Evolutionary conservation across 2,888 invertebrate genomes (phyloP), one percentile per base, ranked within the genome.

Genomic region (Chrysomela aeneicollis): DNA sequence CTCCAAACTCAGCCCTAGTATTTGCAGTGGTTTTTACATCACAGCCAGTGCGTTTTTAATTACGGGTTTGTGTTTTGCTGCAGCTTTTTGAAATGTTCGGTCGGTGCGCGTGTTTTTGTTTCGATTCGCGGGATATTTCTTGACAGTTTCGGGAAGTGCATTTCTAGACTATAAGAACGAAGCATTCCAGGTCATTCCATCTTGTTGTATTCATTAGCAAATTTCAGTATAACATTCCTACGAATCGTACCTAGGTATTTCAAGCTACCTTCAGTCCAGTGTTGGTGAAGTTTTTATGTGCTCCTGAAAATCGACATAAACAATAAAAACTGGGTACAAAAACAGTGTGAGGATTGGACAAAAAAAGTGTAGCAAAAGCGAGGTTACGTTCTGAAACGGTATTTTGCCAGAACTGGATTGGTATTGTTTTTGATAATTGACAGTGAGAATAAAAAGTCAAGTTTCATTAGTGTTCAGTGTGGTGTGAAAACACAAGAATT

Each of bases 11-110:
- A 57, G 30, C 63, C 60, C 60, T 59, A 62, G 62, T 68, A 69
- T 66, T 65, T 67, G 69, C 69, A 22, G 64, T 67, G 67, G 66
- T 70, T 70, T 70, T 70, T 70, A 67, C 61, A 57, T 59, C 63
- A 49, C 42, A 49, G 49, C 17, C 59, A 19, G 52, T 51, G 65
- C 61, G 67, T 69, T 69, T 67, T 30, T 51, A 49, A 57, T 53
- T 26, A 65, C 60, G 63, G 49, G 15, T 22, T 30, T n/a, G 60
- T 66, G 68, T 68, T 65, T 65, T 61, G 62, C 60, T 32, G 35
- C 51, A 35, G 37, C 46, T 68, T 64, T 62, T 68, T 64, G 17
- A 55, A 59, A 30, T 60, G 63, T 53, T 58, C 47, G 55, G 51
- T 35, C 54, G 26, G 37, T 26, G 62, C 54, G 32, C 55, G 46